Percentiles rank a stretch among this genome's conserved stretches.
phyloP scores from a whole-genome alignment of 2,888 invertebrate species.

The Megamerina dolium region DNA sequence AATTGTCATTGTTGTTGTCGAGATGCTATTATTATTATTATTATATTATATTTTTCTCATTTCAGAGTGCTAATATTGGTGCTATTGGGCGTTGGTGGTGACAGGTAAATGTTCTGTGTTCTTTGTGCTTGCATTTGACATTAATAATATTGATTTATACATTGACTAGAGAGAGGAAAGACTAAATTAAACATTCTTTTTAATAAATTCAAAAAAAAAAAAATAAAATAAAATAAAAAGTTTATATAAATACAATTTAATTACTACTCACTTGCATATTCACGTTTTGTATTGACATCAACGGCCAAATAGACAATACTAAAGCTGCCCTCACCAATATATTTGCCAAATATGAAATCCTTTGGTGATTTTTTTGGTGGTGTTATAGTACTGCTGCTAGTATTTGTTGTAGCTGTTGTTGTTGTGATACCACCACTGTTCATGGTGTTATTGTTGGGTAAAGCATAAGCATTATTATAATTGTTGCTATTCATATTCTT shows the following conservation, averaged over 20 bases:
- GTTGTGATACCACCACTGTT: constrained; percentile 13
- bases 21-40: too few relatives aligned
- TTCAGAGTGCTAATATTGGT: too few relatives aligned
- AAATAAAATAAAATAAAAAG: too few relatives aligned
- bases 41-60: too few relatives aligned
- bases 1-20: too few relatives aligned
- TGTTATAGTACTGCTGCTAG: constrained; percentile 22
- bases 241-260: background rate
- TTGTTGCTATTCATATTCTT: constrained; percentile 20
- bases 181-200: background rate
- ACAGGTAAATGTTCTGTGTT: too few relatives aligned
- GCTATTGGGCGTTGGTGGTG: too few relatives aligned
- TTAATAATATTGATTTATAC: too few relatives aligned
- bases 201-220: background rate
- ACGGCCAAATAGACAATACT: constrained; percentile 92
- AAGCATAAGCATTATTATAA: constrained; percentile 15
- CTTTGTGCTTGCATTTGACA: too few relatives aligned
- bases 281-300: constrained; percentile 80
- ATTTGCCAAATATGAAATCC: constrained; percentile 92
- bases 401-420: background rate
- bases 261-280: constrained; percentile 83
- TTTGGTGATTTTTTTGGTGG: constrained; percentile 54
- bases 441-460: constrained; percentile 15
- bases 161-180: too few relatives aligned
- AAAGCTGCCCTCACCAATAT: constrained; percentile 95